Conservation (phyloP, 2,888 invertebrate genomes). For the Scaptomyza caliginosa region DNA sequence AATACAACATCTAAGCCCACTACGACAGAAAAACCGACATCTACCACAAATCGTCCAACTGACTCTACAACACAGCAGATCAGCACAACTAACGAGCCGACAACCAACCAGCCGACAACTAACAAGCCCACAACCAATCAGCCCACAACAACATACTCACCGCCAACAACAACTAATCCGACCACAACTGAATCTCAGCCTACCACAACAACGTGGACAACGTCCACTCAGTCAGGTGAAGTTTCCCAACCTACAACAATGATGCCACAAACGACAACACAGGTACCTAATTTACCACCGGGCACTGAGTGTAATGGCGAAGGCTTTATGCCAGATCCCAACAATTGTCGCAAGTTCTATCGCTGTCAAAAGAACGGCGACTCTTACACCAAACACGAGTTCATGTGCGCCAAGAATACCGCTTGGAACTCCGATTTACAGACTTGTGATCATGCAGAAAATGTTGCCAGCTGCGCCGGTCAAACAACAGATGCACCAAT, state of each 20-base stretch:
- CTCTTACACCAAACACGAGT: constrained; percentile 84
- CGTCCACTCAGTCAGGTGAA: constrained; percentile 26
- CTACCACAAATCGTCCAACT: constrained; percentile 15
- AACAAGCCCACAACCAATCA: constrained; percentile 6
- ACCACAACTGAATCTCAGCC: constrained; percentile 20
- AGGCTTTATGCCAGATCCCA: constrained; percentile 87
- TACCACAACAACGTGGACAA: constrained; percentile 19
- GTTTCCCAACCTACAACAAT: constrained; percentile 55
- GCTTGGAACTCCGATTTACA: constrained; percentile 88
- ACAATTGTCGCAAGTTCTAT: constrained; percentile 86
- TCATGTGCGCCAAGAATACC: constrained; percentile 88
- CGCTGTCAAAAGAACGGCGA: constrained; percentile 86
- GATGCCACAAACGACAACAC: constrained; percentile 56
- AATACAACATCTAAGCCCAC: constrained; percentile 29
- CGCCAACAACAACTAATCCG: constrained; percentile 31
- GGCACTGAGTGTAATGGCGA: constrained; percentile 85
- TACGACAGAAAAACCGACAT: constrained; percentile 17
- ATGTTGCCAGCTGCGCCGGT: constrained; percentile 78
- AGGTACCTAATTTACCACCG: constrained; percentile 76
- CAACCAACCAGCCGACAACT: constrained; percentile 7
- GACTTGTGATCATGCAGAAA: constrained; percentile 86
- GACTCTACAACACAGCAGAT: constrained; percentile 22
- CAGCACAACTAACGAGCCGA: background rate
- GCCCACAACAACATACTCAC: constrained; percentile 20
- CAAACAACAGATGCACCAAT: constrained; percentile 57